Evolutionary conservation across 2,113 vertebrate species (phyloP).

Genomic region (Gavialis gangeticus): DNA sequence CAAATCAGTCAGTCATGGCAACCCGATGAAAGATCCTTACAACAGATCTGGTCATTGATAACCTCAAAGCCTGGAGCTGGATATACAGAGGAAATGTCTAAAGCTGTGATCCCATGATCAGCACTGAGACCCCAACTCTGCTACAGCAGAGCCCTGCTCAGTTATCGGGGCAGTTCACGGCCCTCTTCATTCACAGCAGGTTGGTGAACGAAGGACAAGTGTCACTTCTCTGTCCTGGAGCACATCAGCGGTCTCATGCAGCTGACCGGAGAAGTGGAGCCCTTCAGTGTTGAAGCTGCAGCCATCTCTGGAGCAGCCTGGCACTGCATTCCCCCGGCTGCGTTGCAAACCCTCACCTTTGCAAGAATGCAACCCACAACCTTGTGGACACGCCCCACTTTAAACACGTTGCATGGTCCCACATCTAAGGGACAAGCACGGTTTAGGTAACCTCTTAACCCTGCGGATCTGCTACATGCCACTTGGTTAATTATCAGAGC

Average conservation of each 20-base stretch:
- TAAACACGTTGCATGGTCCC: background rate
- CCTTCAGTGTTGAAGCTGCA: too few relatives aligned
- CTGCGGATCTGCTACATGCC: background rate
- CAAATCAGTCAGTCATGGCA: background rate
- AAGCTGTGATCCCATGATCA: background rate
- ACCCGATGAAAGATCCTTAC: slow-evolving; percentile 1
- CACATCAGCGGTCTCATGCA: too few relatives aligned
- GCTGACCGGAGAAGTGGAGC: too few relatives aligned
- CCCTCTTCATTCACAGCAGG: too few relatives aligned
- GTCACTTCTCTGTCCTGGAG: background rate
- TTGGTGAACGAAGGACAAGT: too few relatives aligned
- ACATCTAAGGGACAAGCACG: background rate
- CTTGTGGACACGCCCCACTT: background rate
- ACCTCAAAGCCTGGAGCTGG: slow-evolving; percentile 15
- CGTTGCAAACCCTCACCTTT: too few relatives aligned
- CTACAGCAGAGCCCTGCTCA: background rate
- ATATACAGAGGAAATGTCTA: background rate
- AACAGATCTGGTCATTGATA: slow-evolving; percentile 22
- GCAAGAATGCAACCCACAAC: too few relatives aligned
- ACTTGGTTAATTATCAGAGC: background rate
- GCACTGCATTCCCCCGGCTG: too few relatives aligned
- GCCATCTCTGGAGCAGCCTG: too few relatives aligned
- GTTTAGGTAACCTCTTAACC: background rate
- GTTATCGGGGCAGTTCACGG: background rate
- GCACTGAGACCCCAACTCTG: background rate